Conservation (phyloP, 2,113 vertebrate species). For the Callipepla californica region DNA sequence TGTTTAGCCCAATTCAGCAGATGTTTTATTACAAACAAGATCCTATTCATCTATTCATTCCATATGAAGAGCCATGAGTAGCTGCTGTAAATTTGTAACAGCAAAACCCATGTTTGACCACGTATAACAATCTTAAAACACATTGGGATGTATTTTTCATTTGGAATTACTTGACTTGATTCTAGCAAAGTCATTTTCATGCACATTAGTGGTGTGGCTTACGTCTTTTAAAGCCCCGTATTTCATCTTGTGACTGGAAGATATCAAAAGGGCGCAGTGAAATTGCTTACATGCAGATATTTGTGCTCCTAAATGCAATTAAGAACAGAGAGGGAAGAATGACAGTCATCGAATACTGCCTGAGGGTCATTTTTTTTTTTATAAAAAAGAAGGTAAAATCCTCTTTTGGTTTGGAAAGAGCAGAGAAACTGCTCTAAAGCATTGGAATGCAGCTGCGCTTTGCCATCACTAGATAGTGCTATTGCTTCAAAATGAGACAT, state of each 20-base stretch:
- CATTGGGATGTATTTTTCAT: background rate
- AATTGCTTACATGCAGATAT: background rate
- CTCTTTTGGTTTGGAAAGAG: background rate
- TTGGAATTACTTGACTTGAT: background rate
- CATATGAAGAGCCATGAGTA: too few species aligned
- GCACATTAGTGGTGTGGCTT: background rate
- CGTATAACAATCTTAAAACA: background rate
- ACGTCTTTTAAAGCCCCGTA: background rate
- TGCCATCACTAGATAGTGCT: slow-evolving; percentile 66
- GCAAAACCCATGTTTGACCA: background rate
- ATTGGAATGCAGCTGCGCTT: slow-evolving; percentile 8
- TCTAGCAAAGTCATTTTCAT: background rate
- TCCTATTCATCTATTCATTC: too few species aligned
- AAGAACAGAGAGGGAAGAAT: background rate
- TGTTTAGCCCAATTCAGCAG: background rate
- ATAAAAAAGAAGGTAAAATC: background rate
- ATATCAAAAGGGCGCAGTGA: background rate
- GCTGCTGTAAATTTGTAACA: background rate
- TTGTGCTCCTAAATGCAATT: background rate
- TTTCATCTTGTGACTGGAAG: background rate
- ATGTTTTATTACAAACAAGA: background rate
- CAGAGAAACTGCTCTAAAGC: background rate
- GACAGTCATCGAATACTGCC: background rate
- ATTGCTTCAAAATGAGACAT: slow-evolving; percentile 34
- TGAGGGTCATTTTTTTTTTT: background rate